Percentiles rank a stretch among this genome's conserved stretches.
Evolutionary conservation across 2,797 vertebrate species (phyloP).

Genomic region (Iguana delicatissima): DNA sequence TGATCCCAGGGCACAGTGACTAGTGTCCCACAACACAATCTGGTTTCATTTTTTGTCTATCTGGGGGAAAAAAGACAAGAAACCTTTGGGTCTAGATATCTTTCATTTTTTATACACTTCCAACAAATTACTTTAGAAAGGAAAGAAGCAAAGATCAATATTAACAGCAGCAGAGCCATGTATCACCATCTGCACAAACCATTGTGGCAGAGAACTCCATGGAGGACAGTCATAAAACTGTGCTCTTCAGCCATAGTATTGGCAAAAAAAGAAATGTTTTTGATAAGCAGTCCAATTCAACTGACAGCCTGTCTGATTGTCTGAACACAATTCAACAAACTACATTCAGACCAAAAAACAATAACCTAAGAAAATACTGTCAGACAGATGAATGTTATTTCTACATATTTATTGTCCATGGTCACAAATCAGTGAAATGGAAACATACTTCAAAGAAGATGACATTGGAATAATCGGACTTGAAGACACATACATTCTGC

Average conservation of each 20-base stretch:
- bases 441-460: slow-evolving; percentile 16
- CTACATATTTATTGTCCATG: slow-evolving; percentile 15
- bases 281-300: slow-evolving; percentile 41
- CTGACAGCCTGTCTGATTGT: background rate
- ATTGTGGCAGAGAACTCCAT: slow-evolving; percentile 28
- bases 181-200: slow-evolving; percentile 40
- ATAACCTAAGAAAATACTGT: background rate
- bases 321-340: slow-evolving; percentile 18
- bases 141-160: slow-evolving; percentile 40
- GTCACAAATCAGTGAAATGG: slow-evolving; percentile 13
- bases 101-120: slow-evolving; percentile 38
- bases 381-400: background rate
- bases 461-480: background rate
- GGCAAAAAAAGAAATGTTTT: slow-evolving; percentile 15
- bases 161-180: slow-evolving; percentile 23
- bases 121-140: slow-evolving; percentile 45
- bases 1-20: background rate
- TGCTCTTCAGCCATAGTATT: background rate
- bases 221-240: slow-evolving; percentile 41
- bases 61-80: background rate
- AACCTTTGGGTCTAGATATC: slow-evolving; percentile 13
- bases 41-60: background rate
- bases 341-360: slow-evolving; percentile 17
- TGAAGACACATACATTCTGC: slow-evolving; percentile 17
- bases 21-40: background rate